phyloP scores from a whole-genome alignment of 2,113 vertebrate species.

The Indicator indicator region DNA sequence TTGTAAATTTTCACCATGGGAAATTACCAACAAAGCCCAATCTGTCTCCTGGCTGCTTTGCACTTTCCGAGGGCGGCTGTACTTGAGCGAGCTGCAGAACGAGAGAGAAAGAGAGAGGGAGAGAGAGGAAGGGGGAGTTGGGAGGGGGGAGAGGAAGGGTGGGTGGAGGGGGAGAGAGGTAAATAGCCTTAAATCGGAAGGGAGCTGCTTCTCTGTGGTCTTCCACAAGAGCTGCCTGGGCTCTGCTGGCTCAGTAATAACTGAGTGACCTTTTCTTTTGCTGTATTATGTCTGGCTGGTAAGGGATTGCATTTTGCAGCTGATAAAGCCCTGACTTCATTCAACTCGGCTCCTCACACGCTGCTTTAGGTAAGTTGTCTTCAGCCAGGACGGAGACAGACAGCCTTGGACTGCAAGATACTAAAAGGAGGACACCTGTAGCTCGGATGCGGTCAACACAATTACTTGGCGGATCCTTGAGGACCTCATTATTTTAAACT shows the following conservation, averaged over 20 bases:
- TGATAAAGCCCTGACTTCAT: constrained; percentile 82
- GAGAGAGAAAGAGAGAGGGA: constrained; percentile 29
- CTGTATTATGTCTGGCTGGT: constrained; percentile 85
- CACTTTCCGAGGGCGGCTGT: constrained; percentile 78
- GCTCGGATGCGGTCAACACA: constrained; percentile 79
- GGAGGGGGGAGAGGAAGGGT: constrained; percentile 13
- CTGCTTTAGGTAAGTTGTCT: constrained; percentile 83
- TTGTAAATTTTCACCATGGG: constrained; percentile 82
- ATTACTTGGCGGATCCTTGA: constrained; percentile 78
- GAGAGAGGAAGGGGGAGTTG: neutral
- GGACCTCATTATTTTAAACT: constrained; percentile 85
- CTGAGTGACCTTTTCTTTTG: constrained; percentile 86
- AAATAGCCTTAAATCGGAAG: constrained; percentile 81
- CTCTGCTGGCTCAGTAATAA: constrained; percentile 82
- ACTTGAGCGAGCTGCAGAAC: constrained; percentile 77
- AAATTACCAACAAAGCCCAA: constrained; percentile 83
- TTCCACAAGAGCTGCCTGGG: constrained; percentile 73
- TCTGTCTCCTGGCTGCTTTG: constrained; percentile 79
- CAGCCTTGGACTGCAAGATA: constrained; percentile 71
- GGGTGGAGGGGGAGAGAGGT: constrained; percentile 70
- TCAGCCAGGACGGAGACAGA: constrained; percentile 71
- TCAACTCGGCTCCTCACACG: constrained; percentile 78
- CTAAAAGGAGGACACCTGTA: constrained; percentile 88
- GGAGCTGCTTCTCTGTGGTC: constrained; percentile 77
- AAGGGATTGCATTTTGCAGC: constrained; percentile 84